Percentiles rank a stretch among this genome's conserved stretches.
phyloP scores from a whole-genome alignment of 2,797 vertebrate genomes.

The Heteromormyrus szaboi region DNA sequence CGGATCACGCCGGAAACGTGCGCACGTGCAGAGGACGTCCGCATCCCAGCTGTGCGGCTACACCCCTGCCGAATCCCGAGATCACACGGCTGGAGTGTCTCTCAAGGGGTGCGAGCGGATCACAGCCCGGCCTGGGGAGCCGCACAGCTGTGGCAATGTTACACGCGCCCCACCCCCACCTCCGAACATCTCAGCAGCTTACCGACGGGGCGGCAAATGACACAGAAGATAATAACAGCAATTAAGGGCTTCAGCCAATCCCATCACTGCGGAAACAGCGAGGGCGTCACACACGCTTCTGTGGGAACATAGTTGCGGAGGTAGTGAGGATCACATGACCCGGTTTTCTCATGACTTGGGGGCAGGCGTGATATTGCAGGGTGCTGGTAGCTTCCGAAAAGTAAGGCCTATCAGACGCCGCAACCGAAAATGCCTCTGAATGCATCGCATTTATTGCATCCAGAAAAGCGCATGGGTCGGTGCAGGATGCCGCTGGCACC shows the following conservation, averaged over 20 bases:
- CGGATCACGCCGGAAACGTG: neutral
- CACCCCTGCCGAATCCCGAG: conserved; percentile 36
- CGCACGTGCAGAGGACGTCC: conserved; percentile 17
- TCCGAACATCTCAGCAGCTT: neutral
- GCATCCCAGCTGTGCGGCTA: conserved; percentile 42
- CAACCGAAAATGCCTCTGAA: neutral
- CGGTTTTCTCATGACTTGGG: neutral
- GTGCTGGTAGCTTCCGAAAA: neutral
- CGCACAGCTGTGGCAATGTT: neutral
- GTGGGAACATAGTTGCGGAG: neutral
- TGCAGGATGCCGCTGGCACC: neutral
- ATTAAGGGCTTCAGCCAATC: conserved; percentile 8
- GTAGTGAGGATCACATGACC: neutral
- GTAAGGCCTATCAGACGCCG: neutral
- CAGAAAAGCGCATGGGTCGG: neutral
- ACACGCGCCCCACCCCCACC: neutral
- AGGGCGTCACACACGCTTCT: neutral
- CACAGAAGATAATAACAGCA: neutral
- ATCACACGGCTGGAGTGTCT: conserved; percentile 35
- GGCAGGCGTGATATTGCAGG: neutral
- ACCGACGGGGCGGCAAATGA: neutral
- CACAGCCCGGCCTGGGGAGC: neutral
- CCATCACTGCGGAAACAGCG: neutral
- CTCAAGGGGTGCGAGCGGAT: conserved; percentile 21
- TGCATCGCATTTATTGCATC: neutral